Conservation (phyloP, 2,888 invertebrate species). For the Agrilus cyanescens region DNA sequence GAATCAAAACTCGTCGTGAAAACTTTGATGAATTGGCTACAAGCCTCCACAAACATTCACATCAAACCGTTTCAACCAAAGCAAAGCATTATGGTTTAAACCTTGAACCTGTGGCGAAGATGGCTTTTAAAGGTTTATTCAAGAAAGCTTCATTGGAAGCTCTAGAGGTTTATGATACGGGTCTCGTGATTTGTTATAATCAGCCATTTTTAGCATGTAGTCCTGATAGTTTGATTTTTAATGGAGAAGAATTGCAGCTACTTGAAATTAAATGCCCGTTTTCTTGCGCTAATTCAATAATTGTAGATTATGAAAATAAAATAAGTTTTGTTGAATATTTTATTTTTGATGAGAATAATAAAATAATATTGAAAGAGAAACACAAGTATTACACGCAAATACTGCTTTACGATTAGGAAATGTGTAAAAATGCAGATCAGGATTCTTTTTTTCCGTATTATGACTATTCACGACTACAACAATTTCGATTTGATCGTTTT, state of each 20-base stretch:
- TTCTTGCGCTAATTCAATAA: constrained; percentile 8
- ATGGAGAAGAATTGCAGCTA: constrained; percentile 7
- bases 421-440: too few species aligned
- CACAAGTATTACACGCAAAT: constrained; percentile 8
- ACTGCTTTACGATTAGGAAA: too few species aligned
- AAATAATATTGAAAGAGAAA: constrained; percentile 2
- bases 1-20: constrained; percentile 7
- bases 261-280: constrained; percentile 13
- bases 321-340: neutral
- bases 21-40: constrained; percentile 7
- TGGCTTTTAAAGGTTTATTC: neutral
- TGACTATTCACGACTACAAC: neutral
- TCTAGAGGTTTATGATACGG: constrained; percentile 5
- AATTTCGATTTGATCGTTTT: neutral
- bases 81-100: constrained; percentile 6
- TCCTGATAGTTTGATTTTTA: constrained; percentile 7
- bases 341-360: too few species aligned
- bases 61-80: constrained; percentile 5
- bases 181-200: constrained; percentile 2
- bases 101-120: constrained; percentile 3
- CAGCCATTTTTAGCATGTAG: constrained; percentile 8
- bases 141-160: neutral
- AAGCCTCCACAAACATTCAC: constrained; percentile 6
- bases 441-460: neutral
- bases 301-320: constrained; percentile 4